Base-by-base conservation (phyloP, 2,888 invertebrate species). In the Zele albiditarsus region DNA sequence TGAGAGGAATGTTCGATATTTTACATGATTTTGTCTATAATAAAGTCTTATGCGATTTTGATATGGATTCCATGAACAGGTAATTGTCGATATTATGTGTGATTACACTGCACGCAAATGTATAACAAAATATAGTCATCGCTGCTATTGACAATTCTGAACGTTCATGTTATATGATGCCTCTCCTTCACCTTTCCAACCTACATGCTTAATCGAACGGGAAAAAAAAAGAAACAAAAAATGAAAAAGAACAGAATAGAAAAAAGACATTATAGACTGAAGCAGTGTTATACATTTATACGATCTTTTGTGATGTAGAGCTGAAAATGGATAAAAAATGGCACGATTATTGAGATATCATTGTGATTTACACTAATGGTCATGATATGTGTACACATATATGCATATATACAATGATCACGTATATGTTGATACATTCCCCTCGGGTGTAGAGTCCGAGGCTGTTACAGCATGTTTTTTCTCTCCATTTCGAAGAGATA, bases 391-490 rank as follows among this genome's bases (percentile, higher is more conserved):
- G 10, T 2, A 58, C 57, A 58, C 25, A 58, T 14, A 16, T 6
- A 14, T 25, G 53, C n/a, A 69, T 16, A 27, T 27, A 33, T 28
- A 33, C 6, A 27, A 12, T 28, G 65, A 28, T 20, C 46, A 66
- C 14, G 16, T 66, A 38, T 31, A 66, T 38, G 46, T 66, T 38
- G 28, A n/a, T 25, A 66, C 38, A 66, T 33, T 66, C 12, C 46
- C 25, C 53, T 25, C 38, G 20, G 53, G 53, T 53, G 31, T 68
- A 68, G 53, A 68, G 68, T 53, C 49, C 49, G 68, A 68, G 63
- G 63, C 63, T 63, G 10, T 38, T 20, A 16, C 33, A 28, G 38
- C 12, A 63, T 38, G 5, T 38, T n/a, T 63, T 63, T 33, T 63
- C 63, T 63, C 49, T 38, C 16, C 25, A 33, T 68, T 46, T 62